Evolutionary conservation across 1,140 invertebrate species (phyloP).

Genomic region (Eriocheir sinensis): DNA sequence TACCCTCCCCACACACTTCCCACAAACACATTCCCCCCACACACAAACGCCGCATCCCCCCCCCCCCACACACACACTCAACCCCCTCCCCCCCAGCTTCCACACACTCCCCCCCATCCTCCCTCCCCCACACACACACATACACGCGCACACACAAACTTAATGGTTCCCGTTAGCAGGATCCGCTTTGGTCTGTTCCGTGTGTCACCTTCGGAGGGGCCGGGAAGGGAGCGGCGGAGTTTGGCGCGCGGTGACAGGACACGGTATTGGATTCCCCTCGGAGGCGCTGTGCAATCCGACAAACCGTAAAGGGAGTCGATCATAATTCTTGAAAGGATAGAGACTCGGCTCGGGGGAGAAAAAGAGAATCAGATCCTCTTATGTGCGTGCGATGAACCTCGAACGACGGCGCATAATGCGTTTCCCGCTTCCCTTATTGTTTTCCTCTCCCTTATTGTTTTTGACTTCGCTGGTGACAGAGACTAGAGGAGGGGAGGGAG

Average conservation of each 20-base stretch:
- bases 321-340: constrained; percentile 14
- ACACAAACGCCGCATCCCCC: not conserved
- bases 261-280: not conserved
- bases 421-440: constrained; percentile 7
- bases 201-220: not conserved
- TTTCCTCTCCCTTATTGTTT: not conserved
- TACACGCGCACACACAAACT: not conserved
- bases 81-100: no score
- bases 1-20: no score
- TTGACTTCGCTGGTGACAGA: not conserved
- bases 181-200: not conserved
- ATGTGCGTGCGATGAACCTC: constrained; percentile 19
- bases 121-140: not conserved
- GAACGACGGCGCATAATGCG: not conserved
- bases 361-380: constrained; percentile 15
- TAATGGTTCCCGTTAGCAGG: not conserved
- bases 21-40: not conserved
- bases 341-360: not conserved
- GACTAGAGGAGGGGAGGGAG: not conserved
- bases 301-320: constrained; percentile 13
- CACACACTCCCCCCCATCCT: no score
- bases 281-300: not conserved
- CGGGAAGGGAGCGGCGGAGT: not conserved
- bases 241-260: not conserved
- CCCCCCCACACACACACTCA: not conserved